Conservation (phyloP, 1,140 invertebrate species). For the Tetraneura akinire region DNA sequence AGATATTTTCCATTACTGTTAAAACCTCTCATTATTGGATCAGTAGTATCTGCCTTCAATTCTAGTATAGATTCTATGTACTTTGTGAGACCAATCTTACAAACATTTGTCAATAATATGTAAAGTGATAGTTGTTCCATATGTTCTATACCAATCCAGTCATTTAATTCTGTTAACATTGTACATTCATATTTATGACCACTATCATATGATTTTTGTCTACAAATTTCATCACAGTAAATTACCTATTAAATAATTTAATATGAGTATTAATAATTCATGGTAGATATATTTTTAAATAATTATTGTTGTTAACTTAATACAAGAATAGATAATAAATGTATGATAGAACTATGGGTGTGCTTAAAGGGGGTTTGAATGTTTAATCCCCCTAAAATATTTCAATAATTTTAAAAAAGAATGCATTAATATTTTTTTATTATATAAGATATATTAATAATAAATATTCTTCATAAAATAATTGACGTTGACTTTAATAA, state of each 20-base stretch:
- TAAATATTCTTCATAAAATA: too few relatives aligned
- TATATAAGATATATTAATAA: too few relatives aligned
- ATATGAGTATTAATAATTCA: neutral
- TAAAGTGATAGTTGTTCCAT: slow-evolving; percentile 13
- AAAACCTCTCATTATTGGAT: slow-evolving; percentile 33
- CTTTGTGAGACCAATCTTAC: neutral
- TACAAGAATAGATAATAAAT: too few relatives aligned
- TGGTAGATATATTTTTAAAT: too few relatives aligned
- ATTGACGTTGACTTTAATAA: too few relatives aligned
- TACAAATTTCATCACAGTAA: slow-evolving; percentile 62
- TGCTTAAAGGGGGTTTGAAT: too few relatives aligned
- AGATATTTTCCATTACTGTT: slow-evolving; percentile 20
- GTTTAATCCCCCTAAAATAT: too few relatives aligned
- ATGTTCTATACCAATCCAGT: neutral
- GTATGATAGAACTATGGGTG: too few relatives aligned
- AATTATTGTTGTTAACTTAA: too few relatives aligned
- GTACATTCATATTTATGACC: slow-evolving; percentile 68
- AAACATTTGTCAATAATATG: slow-evolving; percentile 19
- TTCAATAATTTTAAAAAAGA: too few relatives aligned
- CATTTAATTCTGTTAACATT: slow-evolving; percentile 53
- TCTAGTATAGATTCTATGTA: neutral
- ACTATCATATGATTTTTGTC: slow-evolving; percentile 60
- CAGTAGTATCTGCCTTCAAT: slow-evolving; percentile 13
- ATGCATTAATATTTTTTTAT: too few relatives aligned
- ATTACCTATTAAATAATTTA: slow-evolving; percentile 57